These are phyloP conservation scores for Danionella cerebrum DNA, from an alignment of 2,113 vertebrate genomes.

Conservation along the genomic window DNA sequence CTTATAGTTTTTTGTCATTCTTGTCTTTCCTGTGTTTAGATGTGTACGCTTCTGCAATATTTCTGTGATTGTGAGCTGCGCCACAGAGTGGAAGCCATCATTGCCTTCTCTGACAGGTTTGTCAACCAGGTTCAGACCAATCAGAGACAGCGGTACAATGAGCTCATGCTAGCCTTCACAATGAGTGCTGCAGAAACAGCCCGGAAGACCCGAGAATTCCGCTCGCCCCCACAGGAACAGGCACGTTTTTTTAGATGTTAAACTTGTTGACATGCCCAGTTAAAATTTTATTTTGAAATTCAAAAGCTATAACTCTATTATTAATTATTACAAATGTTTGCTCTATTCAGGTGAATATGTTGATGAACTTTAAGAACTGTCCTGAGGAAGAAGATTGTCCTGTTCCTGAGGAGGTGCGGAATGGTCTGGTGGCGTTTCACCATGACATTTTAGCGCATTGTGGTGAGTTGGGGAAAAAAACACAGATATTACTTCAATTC, in stretches of 20 bases:
- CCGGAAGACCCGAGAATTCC: slow-evolving; percentile 85
- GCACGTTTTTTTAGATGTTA: no score
- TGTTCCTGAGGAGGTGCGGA: slow-evolving; percentile 71
- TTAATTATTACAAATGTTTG: neutral
- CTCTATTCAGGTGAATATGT: slow-evolving; percentile 86
- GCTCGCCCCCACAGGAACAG: slow-evolving; percentile 91
- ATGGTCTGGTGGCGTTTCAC: slow-evolving; percentile 74
- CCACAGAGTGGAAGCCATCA: slow-evolving; percentile 86
- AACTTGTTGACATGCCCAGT: no score
- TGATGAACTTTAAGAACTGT: slow-evolving; percentile 79
- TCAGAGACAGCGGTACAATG: slow-evolving; percentile 78
- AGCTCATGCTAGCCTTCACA: slow-evolving; percentile 80
- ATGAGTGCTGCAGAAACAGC: slow-evolving; percentile 89
- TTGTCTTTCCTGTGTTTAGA: slow-evolving; percentile 55
- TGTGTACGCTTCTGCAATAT: slow-evolving; percentile 88
- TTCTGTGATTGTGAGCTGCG: slow-evolving; percentile 92
- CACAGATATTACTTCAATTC: neutral
- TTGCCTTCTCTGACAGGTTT: slow-evolving; percentile 80
- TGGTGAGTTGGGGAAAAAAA: slow-evolving; percentile 61
- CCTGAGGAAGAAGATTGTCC: slow-evolving; percentile 71
- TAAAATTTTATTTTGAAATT: no score
- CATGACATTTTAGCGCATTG: slow-evolving; percentile 77
- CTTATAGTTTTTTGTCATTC: neutral
- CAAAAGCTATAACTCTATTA: neutral
- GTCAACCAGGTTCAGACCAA: slow-evolving; percentile 78